Base-by-base conservation (phyloP, 2,113 vertebrate genomes). In the Oncorhynchus clarkii region DNA sequence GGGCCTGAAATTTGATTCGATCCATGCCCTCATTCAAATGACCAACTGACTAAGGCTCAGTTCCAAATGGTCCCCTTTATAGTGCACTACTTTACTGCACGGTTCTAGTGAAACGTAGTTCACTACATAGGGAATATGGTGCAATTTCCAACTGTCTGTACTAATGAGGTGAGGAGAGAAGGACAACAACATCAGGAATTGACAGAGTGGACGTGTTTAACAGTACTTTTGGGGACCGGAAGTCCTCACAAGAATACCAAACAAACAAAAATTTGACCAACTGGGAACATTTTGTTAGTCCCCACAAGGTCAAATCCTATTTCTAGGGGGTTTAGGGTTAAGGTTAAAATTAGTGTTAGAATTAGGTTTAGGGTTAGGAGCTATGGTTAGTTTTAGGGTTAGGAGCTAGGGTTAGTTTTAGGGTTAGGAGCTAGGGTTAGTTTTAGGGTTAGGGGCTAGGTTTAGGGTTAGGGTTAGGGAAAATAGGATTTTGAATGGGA, bases 1-100 rank as follows among this genome's bases (percentile, higher is more conserved):
- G 59, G n/a, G 59, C n/a, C 59, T 62, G 59, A 62, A 62, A 62
- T 62, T 62, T 62, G 59, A 62, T 62, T 62, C 8, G 59, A 62
- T 62, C 59, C 59, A 62, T 62, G 59, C 59, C 59, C 16, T 13
- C 49, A 13, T 5, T 62, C 59, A 62, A 7, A 62, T 62, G 59
- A 62, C n/a, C 5, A 62, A n/a, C 59, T 62, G 51, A 8, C 18
- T 24, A 0, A n/a, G 59, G 5, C 5, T 60, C 20, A n/a, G 7
- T 62, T n/a, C 59, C n/a, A 62, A 62, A 16, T 22, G 1, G n/a
- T 7, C 18, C 5, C 6, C 59, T 62, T n/a, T 62, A 62, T 7
- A 62, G 12, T 62, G n/a, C 59, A 62, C n/a, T 62, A 22, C 59
- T 54, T 22, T n/a, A 22, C n/a, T 7, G 24, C 59, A 11, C 5